A percentile compares a stretch with the other conserved stretches of the same genome.
Conservation (phyloP, 2,113 vertebrate species). For the Trichomycterus rosablanca region DNA sequence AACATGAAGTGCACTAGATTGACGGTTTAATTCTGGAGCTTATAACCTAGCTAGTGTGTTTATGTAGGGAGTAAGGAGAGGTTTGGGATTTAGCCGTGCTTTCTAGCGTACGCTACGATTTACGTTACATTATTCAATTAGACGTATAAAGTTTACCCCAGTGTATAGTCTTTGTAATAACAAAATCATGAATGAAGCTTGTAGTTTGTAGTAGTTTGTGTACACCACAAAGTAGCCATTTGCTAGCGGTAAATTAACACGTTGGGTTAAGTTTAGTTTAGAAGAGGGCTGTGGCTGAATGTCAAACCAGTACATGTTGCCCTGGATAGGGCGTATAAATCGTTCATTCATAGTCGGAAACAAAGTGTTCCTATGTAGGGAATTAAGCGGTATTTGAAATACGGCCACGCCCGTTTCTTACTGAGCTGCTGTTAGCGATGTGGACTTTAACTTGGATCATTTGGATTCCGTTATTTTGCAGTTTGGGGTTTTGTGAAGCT, state of each 20-base stretch:
- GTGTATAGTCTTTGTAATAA: too few species aligned
- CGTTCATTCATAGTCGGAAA: too few species aligned
- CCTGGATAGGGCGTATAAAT: too few species aligned
- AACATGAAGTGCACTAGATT: not conserved
- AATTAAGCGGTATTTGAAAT: not conserved
- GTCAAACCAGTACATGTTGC: too few species aligned
- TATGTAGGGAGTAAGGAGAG: not conserved
- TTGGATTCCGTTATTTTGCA: conserved; percentile 43
- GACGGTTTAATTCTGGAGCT: not conserved
- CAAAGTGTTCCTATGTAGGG: not conserved
- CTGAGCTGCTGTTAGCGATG: conserved; percentile 49
- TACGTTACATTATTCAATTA: too few species aligned
- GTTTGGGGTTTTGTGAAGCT: conserved; percentile 38
- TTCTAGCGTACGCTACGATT: not conserved
- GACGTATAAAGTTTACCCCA: too few species aligned
- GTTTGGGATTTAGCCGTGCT: not conserved
- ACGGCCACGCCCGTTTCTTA: conserved; percentile 17
- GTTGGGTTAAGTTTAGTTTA: too few species aligned
- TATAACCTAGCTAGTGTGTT: not conserved
- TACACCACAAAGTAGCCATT: too few species aligned
- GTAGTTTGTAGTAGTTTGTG: too few species aligned
- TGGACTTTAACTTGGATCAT: conserved; percentile 44
- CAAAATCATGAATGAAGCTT: too few species aligned
- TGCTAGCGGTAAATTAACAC: too few species aligned
- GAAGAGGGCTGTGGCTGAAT: too few species aligned